Evolutionary conservation across 2,888 invertebrate genomes (phyloP), one percentile per base, ranked within the genome.

Genomic region (Lysandra bellargus): DNA sequence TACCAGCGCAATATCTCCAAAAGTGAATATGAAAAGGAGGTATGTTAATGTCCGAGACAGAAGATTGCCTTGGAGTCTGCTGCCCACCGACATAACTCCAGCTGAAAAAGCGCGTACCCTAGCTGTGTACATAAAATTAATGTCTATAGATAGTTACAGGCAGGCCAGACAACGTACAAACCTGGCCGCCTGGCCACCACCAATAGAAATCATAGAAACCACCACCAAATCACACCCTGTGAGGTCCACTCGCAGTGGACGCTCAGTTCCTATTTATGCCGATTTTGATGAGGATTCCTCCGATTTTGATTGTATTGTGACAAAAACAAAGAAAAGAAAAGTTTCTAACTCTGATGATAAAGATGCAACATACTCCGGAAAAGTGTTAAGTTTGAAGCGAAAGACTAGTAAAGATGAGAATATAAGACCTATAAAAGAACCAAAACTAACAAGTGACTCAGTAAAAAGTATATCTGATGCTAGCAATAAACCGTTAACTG

Each of bases 261-360:
- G 94, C 1, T 88, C 90, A 30, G 91, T 91, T 61, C 94, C 94
- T 23, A 88, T 92, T 7, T 94, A 94, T 85, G 88, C 90, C 78
- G 92, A 90, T 5, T 91, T 91, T 85, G 93, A 93, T 88, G 94
- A 94, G 85, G 94, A 94, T 80, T 92, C 92, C 0, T 90, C 91
- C 57, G 94, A 94, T 82, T 85, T 92, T 82, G 93, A 94, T 82
- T 90, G 91, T 85, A 88, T 91, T 64, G 86, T 91, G 1, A 88
- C 91, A 80, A 94, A 92, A 83, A 84, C 90, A 17, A 94, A 92
- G 81, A 92, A 90, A 80, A 88, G 93, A 81, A 94, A 92, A 83
- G 83, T 91, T 7, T 92, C 92, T 0, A 84, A 83, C 77, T 88
- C 88, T 85, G 94, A 94, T 14, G 85, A 86, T 14, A 87, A 85